A percentile compares a stretch with the other conserved stretches of the same genome.
phyloP scores from a whole-genome alignment of 2,888 invertebrate genomes.

The Drosophila mercatorum region DNA sequence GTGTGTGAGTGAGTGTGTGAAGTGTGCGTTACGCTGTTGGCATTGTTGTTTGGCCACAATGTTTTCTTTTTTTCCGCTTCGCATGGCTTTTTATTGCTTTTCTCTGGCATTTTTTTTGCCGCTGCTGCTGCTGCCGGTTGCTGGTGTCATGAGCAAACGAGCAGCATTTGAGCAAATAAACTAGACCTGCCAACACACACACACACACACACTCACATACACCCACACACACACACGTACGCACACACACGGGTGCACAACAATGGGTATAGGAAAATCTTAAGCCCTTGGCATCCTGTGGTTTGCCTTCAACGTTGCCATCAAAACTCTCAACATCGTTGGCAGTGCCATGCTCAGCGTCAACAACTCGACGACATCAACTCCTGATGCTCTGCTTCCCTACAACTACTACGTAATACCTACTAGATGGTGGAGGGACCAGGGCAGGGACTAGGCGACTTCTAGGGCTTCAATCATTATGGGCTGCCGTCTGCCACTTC shows the following conservation, averaged over 20 bases:
- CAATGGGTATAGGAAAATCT: constrained; percentile 39
- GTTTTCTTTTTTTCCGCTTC: constrained; percentile 76
- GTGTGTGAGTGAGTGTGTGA: constrained; percentile 25
- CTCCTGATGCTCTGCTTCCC: constrained; percentile 18
- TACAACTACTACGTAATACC: constrained; percentile 2
- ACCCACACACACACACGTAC: constrained; percentile 1
- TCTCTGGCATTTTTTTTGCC: constrained; percentile 35
- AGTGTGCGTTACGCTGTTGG: constrained; percentile 57
- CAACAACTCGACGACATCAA: constrained; percentile 57
- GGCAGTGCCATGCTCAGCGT: constrained; percentile 44
- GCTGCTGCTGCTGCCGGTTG: constrained; percentile 44
- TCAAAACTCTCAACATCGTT: constrained; percentile 47
- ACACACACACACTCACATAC: constrained; percentile 18
- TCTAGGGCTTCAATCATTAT: constrained; percentile 65
- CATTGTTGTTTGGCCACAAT: constrained; percentile 75
- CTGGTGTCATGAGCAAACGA: constrained; percentile 79
- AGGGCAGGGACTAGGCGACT: constrained; percentile 1
- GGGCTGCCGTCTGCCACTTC: constrained; percentile 71
- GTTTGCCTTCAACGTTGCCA: constrained; percentile 45
- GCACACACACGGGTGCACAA: constrained; percentile 19
- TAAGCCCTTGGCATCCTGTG: constrained; percentile 57
- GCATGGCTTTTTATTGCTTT: constrained; percentile 77
- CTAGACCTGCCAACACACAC: constrained; percentile 61
- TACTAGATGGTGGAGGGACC: not conserved
- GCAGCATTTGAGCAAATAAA: constrained; percentile 77